A percentile compares a stretch with the other conserved stretches of the same genome.
Conservation (phyloP, 2,797 vertebrate genomes). For the Gymnocypris eckloni region DNA sequence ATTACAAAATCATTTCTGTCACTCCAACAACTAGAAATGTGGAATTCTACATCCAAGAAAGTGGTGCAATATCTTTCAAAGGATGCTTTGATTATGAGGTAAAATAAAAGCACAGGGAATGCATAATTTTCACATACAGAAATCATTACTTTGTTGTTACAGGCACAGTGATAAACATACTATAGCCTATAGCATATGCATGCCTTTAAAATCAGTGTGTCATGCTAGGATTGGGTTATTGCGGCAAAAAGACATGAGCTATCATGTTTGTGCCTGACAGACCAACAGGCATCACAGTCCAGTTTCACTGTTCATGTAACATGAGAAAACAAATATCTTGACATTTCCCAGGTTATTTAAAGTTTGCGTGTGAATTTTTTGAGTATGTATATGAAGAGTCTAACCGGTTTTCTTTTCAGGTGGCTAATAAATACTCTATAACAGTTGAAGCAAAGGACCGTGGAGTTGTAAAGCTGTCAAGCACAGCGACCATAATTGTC, state of each 20-base stretch:
- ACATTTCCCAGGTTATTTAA: neutral
- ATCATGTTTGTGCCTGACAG: conserved; percentile 21
- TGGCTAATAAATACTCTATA: conserved; percentile 65
- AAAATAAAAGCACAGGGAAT: conserved; percentile 28
- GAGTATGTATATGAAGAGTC: neutral
- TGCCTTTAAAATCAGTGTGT: neutral
- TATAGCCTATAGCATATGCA: neutral
- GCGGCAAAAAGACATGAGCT: neutral
- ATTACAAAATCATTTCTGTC: conserved; percentile 71
- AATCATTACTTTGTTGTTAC: neutral
- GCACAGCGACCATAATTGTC: conserved; percentile 69
- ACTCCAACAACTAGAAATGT: conserved; percentile 62
- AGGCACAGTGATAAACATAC: neutral
- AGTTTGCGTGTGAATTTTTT: neutral
- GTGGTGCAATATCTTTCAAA: conserved; percentile 71
- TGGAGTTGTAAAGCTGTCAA: conserved; percentile 68
- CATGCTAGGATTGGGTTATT: neutral
- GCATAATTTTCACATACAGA: neutral
- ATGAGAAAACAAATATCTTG: conserved; percentile 12
- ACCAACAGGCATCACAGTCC: neutral
- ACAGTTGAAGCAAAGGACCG: conserved; percentile 74
- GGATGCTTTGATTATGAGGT: conserved; percentile 76
- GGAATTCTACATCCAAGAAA: conserved; percentile 64
- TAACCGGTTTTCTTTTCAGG: conserved; percentile 58
- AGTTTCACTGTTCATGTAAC: neutral